Evolutionary conservation across 37 sponge, comb jelly and placozoan species (phyloP), one percentile per base, ranked within the genome.

Genomic region (Corticium candelabrum): DNA sequence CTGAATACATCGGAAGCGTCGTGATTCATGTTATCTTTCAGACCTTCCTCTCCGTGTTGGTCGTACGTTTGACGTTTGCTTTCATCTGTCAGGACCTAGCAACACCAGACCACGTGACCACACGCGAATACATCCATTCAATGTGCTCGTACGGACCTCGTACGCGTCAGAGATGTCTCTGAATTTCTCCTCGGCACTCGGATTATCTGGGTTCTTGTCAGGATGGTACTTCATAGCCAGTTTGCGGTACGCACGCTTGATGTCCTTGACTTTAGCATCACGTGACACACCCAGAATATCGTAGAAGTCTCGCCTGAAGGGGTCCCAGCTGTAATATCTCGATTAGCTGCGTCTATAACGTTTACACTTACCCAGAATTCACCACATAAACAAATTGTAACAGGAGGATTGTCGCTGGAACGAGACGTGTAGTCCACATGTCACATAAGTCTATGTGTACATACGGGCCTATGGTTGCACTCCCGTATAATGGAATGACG

Each of bases 241-340:
- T 41, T 88, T 91, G 1, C 99, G 70, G 67, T 98, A 98, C 11
- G 99, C 99, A 68, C 91, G 93, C 89, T 98, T 98, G 76, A 98
- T 91, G 57, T 98, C 82, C 32, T 92, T 93, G 41, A 83, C 88
- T 0, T 88, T 68, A 0, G 99, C 93, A 78, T 39, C 70, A 62
- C 81, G 85, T 31, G 34, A 50, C 43, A 98, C 99, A 30, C 99
- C 99, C 34, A 98, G 83, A 35, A 98, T 98, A 38, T 91, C 68
- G 78, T 98, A 98, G 68, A 98, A 98, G 69, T 98, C 99, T 37
- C 99, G 84, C 68, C 99, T 91, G 73, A n/a, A 69, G 70, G 33
- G 70, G 3, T 34, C 3, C 2, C 34, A 35, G 34, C 33, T 4
- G 33, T 35, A 3, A 3, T 35, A 5, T 35, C 3, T 35, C 2